These are phyloP conservation scores for Anguilla megastoma DNA, from an alignment of 2,797 vertebrate species.

Conservation along the genomic window DNA sequence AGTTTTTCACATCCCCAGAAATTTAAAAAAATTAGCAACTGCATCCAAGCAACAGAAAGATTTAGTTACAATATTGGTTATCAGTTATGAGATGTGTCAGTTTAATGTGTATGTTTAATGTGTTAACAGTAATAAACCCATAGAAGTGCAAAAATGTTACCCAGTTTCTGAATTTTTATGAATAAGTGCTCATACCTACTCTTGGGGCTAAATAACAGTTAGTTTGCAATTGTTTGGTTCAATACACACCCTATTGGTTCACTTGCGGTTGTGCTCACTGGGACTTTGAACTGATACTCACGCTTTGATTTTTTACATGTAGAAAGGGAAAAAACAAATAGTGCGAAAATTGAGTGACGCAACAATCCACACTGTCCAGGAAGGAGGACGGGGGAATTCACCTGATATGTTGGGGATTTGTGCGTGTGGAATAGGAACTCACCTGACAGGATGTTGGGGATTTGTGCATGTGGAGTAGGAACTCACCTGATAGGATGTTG, in stretches of 20 bases:
- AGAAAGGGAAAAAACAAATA: not conserved
- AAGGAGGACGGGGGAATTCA: constrained; percentile 51
- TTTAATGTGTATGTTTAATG: no score
- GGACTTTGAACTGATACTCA: not conserved
- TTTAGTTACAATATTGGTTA: no score
- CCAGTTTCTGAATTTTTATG: no score
- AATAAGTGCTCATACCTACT: no score
- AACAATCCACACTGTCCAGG: not conserved
- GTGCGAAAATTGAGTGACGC: not conserved
- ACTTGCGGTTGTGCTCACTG: not conserved
- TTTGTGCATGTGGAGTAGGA: constrained; percentile 59
- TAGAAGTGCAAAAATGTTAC: no score
- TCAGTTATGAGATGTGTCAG: no score
- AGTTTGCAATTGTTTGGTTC: not conserved
- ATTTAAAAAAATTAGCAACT: no score
- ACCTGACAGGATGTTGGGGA: no score
- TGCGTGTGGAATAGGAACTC: not conserved
- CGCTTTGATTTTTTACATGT: not conserved
- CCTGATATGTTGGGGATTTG: constrained; percentile 82
- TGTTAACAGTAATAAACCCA: no score
- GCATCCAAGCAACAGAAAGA: no score
- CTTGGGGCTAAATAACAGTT: not conserved
- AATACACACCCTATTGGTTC: not conserved
- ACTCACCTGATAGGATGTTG: constrained; percentile 62
- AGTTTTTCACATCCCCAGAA: no score